Evolutionary conservation across 2,797 vertebrate species (phyloP).

Genomic region (Gobionotothen gibberifrons): DNA sequence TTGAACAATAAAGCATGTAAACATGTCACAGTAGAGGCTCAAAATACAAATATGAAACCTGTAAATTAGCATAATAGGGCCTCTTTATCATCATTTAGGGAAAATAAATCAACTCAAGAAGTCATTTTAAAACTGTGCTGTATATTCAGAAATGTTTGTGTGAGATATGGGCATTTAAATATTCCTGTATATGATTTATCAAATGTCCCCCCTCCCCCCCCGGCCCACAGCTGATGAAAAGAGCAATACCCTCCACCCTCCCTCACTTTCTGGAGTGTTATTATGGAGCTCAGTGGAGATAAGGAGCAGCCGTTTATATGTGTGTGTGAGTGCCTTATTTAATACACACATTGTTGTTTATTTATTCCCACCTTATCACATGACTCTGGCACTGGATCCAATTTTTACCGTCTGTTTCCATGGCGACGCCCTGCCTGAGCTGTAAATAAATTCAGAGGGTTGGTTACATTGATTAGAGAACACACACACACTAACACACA

Average conservation of each 20-base stretch:
- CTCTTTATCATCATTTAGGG: too few species aligned
- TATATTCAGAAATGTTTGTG: not conserved
- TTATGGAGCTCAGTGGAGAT: conserved; percentile 34
- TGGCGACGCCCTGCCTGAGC: conserved; percentile 77
- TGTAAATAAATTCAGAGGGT: conserved; percentile 77
- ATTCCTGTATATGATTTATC: conserved; percentile 9
- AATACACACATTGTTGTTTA: conserved; percentile 66
- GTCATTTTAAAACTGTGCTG: not conserved
- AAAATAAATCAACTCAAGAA: not conserved
- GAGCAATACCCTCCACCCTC: conserved; percentile 33
- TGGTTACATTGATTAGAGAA: conserved; percentile 68
- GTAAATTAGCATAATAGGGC: too few species aligned
- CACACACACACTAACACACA: conserved; percentile 21
- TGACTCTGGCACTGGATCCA: conserved; percentile 71
- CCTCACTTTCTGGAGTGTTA: conserved; percentile 41
- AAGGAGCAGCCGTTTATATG: conserved; percentile 19
- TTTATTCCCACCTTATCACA: conserved; percentile 75
- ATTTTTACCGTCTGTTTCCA: conserved; percentile 82
- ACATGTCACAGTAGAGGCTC: too few species aligned
- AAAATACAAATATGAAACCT: too few species aligned
- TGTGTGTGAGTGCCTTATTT: conserved; percentile 40
- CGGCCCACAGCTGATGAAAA: conserved; percentile 34
- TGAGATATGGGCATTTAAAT: not conserved
- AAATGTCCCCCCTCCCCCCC: conserved; percentile 7
- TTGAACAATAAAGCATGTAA: too few species aligned